These are phyloP conservation scores for Climacteris rufus DNA, from an alignment of 2,113 vertebrate genomes.

Conservation along the genomic window DNA sequence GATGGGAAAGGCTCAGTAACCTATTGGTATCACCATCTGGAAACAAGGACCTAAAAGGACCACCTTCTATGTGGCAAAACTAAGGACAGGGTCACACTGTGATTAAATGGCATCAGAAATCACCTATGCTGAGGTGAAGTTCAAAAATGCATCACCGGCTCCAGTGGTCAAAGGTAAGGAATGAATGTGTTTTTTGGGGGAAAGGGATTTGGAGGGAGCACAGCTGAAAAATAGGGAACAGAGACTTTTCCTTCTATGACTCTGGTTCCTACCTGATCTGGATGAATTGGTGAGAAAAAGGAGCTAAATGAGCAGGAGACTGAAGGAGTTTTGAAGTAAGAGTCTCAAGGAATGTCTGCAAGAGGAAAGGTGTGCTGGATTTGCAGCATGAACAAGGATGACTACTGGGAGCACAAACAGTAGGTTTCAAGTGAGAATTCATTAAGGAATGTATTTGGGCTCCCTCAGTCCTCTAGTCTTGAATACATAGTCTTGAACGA, in stretches of 20 bases:
- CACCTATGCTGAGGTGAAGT: slow-evolving; percentile 52
- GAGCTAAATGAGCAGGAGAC: not conserved
- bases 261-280: not conserved
- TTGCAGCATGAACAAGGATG: not conserved
- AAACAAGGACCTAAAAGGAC: not conserved
- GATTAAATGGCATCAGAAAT: slow-evolving; percentile 56
- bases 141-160: not conserved
- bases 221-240: not conserved
- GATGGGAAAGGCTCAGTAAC: not conserved
- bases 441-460: not conserved
- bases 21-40: not conserved
- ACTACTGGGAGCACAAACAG: not conserved
- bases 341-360: not conserved
- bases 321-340: not conserved
- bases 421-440: not conserved
- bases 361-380: not conserved
- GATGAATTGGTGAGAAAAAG: not conserved
- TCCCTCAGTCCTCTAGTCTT: not conserved
- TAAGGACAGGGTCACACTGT: not conserved
- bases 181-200: not conserved
- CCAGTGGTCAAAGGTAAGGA: slow-evolving; percentile 27
- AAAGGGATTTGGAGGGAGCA: not conserved
- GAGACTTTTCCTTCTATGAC: not conserved
- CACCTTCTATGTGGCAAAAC: not conserved
- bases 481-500: not conserved